Evolutionary conservation across 2,797 vertebrate genomes (phyloP).

Genomic region (Chiloscyllium punctatum): DNA sequence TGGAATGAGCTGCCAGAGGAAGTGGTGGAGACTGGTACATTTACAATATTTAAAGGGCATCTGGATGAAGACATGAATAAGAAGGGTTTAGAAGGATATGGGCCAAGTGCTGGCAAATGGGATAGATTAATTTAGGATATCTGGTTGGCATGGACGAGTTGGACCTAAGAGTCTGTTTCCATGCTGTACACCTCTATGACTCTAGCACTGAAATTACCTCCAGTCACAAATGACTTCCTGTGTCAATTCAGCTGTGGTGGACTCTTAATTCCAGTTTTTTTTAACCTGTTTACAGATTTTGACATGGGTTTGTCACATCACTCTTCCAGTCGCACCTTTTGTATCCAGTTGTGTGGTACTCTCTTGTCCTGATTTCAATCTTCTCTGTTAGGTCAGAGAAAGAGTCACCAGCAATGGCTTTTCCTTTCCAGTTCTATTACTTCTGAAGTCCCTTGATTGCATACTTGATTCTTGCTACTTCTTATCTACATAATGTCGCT

Average conservation of each 20-base stretch:
- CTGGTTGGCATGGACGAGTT: too few relatives aligned
- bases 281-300: not conserved
- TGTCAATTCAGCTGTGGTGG: not conserved
- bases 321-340: not conserved
- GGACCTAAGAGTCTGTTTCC: too few relatives aligned
- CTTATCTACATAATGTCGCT: not conserved
- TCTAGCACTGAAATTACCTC: not conserved
- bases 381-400: not conserved
- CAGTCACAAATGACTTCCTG: not conserved
- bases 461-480: not conserved
- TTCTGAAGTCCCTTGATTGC: not conserved
- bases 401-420: not conserved
- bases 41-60: too few relatives aligned
- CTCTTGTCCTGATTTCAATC: not conserved
- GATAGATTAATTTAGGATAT: too few relatives aligned
- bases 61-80: too few relatives aligned
- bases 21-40: too few relatives aligned
- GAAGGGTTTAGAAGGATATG: too few relatives aligned
- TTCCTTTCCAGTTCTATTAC: not conserved
- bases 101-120: too few relatives aligned
- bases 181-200: too few relatives aligned
- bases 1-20: too few relatives aligned
- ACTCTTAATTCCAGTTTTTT: not conserved
- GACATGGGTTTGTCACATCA: not conserved
- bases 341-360: not conserved